Conservation (phyloP, 2,797 vertebrate species). For the Intellagama lesueurii region DNA sequence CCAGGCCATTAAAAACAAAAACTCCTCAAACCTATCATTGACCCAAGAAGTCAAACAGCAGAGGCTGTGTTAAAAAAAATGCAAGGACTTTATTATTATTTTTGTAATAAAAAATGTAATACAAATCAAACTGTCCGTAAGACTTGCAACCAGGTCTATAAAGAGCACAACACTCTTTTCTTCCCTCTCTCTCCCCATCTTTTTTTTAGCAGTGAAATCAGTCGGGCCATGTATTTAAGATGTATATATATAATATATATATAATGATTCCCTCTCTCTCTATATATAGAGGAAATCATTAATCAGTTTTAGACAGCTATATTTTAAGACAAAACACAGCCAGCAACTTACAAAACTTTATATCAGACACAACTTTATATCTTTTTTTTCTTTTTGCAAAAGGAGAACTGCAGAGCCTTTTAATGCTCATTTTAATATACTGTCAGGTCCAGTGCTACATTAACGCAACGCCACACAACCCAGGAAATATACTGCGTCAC, state of each 20-base stretch:
- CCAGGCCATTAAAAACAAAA: too few relatives aligned
- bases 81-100: conserved; percentile 48
- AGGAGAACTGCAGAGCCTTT: neutral
- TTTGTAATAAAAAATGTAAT: conserved; percentile 60
- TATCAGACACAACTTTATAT: rapidly evolving
- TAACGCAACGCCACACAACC: conserved; percentile 8
- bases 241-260: too few relatives aligned
- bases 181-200: too few relatives aligned
- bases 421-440: neutral
- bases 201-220: conserved; percentile 14
- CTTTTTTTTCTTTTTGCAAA: neutral
- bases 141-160: conserved; percentile 7
- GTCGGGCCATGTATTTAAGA: neutral
- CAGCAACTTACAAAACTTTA: neutral
- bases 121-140: conserved; percentile 44
- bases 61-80: neutral
- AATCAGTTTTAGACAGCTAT: neutral
- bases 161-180: neutral
- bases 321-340: conserved; percentile 18
- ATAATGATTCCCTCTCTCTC: too few relatives aligned
- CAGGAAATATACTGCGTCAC: neutral
- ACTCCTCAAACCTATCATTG: too few relatives aligned
- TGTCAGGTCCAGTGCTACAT: conserved; percentile 41
- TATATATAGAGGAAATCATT: neutral
- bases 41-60: neutral